A percentile compares a stretch with the other conserved stretches of the same genome.
Conservation (phyloP, 2,797 vertebrate species). For the Rachycentron canadum region DNA sequence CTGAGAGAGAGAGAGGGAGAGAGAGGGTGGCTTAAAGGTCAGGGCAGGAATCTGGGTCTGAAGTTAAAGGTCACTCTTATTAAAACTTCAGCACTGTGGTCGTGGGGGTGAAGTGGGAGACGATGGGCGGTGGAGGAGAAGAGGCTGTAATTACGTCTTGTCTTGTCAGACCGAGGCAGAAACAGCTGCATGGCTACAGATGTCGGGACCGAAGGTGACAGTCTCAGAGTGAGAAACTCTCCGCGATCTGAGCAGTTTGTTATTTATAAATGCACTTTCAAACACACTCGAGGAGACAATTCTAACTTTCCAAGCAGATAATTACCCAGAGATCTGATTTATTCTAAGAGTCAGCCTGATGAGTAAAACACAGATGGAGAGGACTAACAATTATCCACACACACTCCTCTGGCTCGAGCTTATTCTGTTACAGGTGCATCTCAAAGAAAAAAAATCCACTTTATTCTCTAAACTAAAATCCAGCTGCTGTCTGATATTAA, state of each 20-base stretch:
- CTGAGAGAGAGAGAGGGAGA: conserved; percentile 55
- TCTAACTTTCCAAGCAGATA: background rate
- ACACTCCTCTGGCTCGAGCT: background rate
- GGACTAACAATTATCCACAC: background rate
- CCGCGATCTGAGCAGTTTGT: too few species aligned
- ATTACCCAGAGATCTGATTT: background rate
- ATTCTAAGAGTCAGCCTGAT: background rate
- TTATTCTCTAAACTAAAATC: background rate
- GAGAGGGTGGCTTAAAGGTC: conserved; percentile 47
- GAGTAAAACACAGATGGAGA: too few species aligned
- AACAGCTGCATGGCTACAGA: conserved; percentile 4
- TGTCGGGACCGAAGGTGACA: background rate
- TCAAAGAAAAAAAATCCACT: too few species aligned
- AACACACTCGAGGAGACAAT: background rate
- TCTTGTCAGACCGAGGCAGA: background rate
- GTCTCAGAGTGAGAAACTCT: too few species aligned
- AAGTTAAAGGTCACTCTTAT: conserved; percentile 63
- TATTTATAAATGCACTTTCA: too few species aligned
- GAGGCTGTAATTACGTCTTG: conserved; percentile 34
- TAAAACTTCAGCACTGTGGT: conserved; percentile 41
- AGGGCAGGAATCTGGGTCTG: conserved; percentile 14
- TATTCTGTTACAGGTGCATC: too few species aligned
- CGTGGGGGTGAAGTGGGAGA: conserved; percentile 21
- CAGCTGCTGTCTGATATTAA: background rate
- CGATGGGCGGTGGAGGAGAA: conserved; percentile 13